phyloP scores from a whole-genome alignment of 1,140 invertebrate genomes.

The Atta texana region DNA sequence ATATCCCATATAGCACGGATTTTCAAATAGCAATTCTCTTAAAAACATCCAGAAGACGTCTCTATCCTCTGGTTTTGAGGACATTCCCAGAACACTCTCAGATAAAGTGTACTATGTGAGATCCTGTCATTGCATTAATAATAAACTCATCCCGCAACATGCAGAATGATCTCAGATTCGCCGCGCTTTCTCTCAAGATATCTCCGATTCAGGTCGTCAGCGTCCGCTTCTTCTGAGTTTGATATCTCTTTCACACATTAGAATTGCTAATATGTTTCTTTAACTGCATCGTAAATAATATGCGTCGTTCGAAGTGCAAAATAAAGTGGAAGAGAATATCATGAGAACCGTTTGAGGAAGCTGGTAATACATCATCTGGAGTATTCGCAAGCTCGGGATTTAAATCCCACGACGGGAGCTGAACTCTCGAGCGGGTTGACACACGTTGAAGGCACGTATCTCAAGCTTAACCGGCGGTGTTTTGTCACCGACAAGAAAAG shows the following conservation, averaged over 20 bases:
- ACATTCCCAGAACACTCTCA: too few species aligned
- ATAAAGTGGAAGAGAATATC: not conserved
- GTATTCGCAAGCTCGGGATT: constrained; percentile 51
- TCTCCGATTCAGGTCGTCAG: not conserved
- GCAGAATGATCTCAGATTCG: not conserved
- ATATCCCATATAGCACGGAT: too few species aligned
- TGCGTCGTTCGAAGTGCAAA: not conserved
- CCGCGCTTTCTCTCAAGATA: not conserved
- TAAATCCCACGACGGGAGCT: constrained; percentile 56
- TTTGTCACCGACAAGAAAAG: constrained; percentile 46
- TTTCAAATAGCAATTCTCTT: too few species aligned
- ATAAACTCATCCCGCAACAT: not conserved
- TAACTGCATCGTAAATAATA: not conserved
- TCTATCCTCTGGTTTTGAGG: too few species aligned
- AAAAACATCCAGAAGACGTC: too few species aligned
- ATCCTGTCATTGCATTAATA: not conserved
- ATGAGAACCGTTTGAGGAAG: constrained; percentile 4
- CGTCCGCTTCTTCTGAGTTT: not conserved
- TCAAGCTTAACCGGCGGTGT: constrained; percentile 41
- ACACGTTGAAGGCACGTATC: constrained; percentile 45
- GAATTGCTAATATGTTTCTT: constrained; percentile 9
- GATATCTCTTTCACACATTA: not conserved
- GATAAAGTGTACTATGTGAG: too few species aligned
- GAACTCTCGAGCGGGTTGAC: constrained; percentile 51
- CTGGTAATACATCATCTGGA: not conserved